phyloP scores from a whole-genome alignment of 2,113 vertebrate genomes.

The Phainopepla nitens region DNA sequence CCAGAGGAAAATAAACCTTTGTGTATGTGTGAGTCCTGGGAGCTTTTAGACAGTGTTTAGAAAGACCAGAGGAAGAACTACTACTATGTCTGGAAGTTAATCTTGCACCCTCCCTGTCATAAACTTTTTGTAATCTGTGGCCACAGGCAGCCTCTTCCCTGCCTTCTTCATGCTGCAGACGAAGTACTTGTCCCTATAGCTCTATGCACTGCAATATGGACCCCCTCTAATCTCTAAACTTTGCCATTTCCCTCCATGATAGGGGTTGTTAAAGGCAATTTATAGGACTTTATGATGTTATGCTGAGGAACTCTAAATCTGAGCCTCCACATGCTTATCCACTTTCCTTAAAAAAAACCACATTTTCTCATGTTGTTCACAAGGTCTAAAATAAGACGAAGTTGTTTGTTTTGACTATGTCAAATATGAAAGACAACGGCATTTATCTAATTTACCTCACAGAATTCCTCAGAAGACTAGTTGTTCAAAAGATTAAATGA shows the following conservation, averaged over 20 bases:
- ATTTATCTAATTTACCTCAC: not conserved
- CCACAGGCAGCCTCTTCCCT: not conserved
- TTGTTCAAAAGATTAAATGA: not conserved
- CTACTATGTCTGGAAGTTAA: not conserved
- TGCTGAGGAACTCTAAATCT: not conserved
- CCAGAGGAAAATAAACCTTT: not conserved
- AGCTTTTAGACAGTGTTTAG: not conserved
- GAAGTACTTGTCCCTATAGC: not conserved
- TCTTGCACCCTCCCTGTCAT: not conserved
- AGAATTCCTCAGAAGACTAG: not conserved
- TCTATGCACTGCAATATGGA: not conserved
- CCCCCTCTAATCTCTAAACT: not conserved
- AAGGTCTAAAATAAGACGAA: not conserved
- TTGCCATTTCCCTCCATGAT: not conserved
- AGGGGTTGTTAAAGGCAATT: not conserved
- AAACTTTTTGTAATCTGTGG: not conserved
- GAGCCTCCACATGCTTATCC: not conserved
- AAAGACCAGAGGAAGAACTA: not conserved
- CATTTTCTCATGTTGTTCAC: not conserved
- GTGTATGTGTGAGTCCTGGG: not conserved
- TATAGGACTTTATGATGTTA: not conserved
- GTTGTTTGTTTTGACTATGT: not conserved
- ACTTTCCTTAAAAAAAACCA: not conserved
- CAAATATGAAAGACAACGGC: not conserved
- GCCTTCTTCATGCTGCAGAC: not conserved